Evolutionary conservation across 2,797 vertebrate species (phyloP), one percentile per base, ranked within the genome.

Genomic region (Xenops minutus): DNA sequence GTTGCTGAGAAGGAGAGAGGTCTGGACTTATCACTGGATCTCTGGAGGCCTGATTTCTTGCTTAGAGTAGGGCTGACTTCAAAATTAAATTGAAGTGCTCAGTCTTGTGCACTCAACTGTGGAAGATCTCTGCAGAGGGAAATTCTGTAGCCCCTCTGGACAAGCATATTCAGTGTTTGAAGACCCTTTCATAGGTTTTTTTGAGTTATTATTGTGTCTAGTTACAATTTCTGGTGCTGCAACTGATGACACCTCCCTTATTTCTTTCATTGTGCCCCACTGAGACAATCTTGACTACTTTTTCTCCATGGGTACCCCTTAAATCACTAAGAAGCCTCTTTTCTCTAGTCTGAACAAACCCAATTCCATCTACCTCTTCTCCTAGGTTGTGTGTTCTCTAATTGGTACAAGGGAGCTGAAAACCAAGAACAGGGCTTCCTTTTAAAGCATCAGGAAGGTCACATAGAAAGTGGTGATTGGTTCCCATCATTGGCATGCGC

Each of bases 1-100:
- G 7, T 44, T 77, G 14, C 55, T 75, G 34, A 69, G 54, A 54
- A 64, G 27, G 52, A 85, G 37, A 36, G 43, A 51, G 22, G 44
- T 87, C 86, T 13, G 7, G 3, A 13, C 34, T 84, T 0, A 0
- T 3, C 13, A 2, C 59, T 79, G 71, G 17, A 44, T 24, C 18
- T 87, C 67, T 95, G 48, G 43, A 64, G 78, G 20, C 12, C 29
- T 73, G 43, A n/a, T 79, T 17, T 34, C 71, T 88, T 91, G n/a
- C 37, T 81, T 5, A 22, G 26, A 56, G 20, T 18, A 15, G 41
- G n/a, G 10, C 34, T 51, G 30, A 68, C n/a, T 78, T 78, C 7
- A 85, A 79, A 88, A 85, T 66, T 44, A 68, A 84, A 69, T 90
- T 5, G 3, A 29, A 6, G 48, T 92, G 29, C 37, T 94, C 63